Evolutionary conservation across 2,888 invertebrate species (phyloP).

Genomic region (Platycheirus albimanus): DNA sequence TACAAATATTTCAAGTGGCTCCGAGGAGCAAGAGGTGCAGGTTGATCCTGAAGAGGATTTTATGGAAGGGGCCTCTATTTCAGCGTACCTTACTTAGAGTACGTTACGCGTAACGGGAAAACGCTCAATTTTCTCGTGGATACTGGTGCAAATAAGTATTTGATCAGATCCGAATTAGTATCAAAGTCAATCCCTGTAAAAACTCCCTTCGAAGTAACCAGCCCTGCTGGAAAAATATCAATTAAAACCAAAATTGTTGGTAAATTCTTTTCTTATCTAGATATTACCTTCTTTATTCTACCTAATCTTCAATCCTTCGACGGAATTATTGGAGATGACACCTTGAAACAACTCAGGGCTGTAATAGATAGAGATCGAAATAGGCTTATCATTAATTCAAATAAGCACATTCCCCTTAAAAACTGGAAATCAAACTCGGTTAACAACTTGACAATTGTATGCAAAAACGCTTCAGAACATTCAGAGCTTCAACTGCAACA

Average conservation of each 20-base stretch:
- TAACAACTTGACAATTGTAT: not conserved
- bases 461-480: conserved; percentile 1
- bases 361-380: conserved; percentile 18
- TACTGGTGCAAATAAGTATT: conserved; percentile 1
- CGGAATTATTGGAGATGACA: conserved; percentile 19
- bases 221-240: conserved; percentile 23
- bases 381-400: not conserved
- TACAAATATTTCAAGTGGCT: not conserved
- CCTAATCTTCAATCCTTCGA: conserved; percentile 6
- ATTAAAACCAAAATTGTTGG: conserved; percentile 17
- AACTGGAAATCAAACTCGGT: not conserved
- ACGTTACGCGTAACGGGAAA: conserved; percentile 22
- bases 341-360: not conserved
- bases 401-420: conserved; percentile 4
- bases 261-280: conserved; percentile 20
- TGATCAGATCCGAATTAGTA: conserved; percentile 2
- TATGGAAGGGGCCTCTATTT: conserved; percentile 29
- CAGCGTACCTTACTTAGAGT: conserved; percentile 35
- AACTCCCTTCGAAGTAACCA: conserved; percentile 7
- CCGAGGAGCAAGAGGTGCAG: not conserved
- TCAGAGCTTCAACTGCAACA: too few species aligned
- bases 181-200: conserved; percentile 4
- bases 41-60: not conserved
- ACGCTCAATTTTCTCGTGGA: conserved; percentile 11
- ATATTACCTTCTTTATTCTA: conserved; percentile 16